These are phyloP conservation scores for Melanotaenia trifasciata DNA, from an alignment of 2,797 vertebrate genomes.

Conservation along the genomic window DNA sequence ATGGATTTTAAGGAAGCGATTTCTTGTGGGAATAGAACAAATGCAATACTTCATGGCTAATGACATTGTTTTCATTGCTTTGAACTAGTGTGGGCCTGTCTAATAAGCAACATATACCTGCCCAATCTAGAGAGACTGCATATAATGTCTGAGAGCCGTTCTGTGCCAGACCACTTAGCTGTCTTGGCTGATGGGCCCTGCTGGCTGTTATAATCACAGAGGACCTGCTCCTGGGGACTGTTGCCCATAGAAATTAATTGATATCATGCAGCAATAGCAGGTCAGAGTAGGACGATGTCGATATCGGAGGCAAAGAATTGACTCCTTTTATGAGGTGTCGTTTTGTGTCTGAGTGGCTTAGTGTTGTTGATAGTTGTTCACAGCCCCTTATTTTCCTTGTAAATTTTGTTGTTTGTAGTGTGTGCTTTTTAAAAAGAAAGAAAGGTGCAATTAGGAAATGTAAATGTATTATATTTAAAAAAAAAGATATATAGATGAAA, in stretches of 20 bases:
- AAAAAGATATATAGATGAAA: not conserved
- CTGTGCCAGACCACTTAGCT: conserved; percentile 55
- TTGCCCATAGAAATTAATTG: conserved; percentile 46
- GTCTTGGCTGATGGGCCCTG: conserved; percentile 29
- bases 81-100: not conserved
- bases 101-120: conserved; percentile 15
- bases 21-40: conserved; percentile 3
- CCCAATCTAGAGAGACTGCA: conserved; percentile 18
- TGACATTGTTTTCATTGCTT: conserved; percentile 22
- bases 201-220: conserved; percentile 40
- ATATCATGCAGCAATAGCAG: conserved; percentile 39
- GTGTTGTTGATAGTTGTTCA: conserved; percentile 18
- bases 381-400: conserved; percentile 2
- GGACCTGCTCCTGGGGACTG: conserved; percentile 35
- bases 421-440: not conserved
- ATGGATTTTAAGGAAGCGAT: not conserved
- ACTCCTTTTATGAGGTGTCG: conserved; percentile 36
- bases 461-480: not conserved
- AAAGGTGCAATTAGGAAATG: not conserved
- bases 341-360: conserved; percentile 8
- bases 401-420: not conserved
- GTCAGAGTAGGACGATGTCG: conserved; percentile 37
- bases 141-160: conserved; percentile 7
- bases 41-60: conserved; percentile 5
- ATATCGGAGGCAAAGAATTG: conserved; percentile 31